Base-by-base conservation (phyloP, 2,888 invertebrate species). In the Drosophila siamana region DNA sequence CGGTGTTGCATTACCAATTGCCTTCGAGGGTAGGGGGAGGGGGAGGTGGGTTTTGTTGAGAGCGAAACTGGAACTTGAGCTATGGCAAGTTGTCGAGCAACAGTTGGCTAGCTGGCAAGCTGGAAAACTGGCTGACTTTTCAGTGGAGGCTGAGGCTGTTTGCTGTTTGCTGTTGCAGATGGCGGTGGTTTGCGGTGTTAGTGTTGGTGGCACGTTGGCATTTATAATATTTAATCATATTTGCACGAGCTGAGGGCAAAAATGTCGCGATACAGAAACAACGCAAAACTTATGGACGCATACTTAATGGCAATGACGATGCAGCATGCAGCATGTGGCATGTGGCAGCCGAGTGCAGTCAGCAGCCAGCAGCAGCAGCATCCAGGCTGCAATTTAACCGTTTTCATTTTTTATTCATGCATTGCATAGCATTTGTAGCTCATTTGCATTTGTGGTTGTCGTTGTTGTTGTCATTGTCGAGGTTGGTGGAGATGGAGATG, bases 201-300 rank as follows among this genome's bases (percentile, higher is more conserved):
- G n/a, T 19, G 19, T n/a, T 33, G 33, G 33, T 33, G 36, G 43
- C 41, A 40, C 26, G 47, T 33, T 55, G 47, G 84, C 88, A 85
- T 88, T 85, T 85, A 79, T 78, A 85, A 87, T 85, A 87, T 83
- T 85, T 86, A 83, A 86, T 83, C 88, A 88, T 78, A 82, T 86
- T 88, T 73, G 68, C 75, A 44, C 47, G 52, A 71, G 61, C 65
- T 55, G 75, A 60, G 71, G 69, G 65, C 63, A 15, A 36, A 56
- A 61, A 60, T 55, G 62, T 51, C 52, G 65, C 55, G 64, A 22
- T 65, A 59, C 52, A 30, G 26, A 67, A 36, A 71, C 41, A 54
- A 38, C 40, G 64, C 59, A 51, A 64, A 67, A 67, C 66, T 78
- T 74, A 66, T 80, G 73, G 75, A 68, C 59, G 46, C 16, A 64